Percentiles rank a stretch among this genome's conserved stretches.
phyloP scores from a whole-genome alignment of 2,888 invertebrate species.

The Nipponacmea schrenckii region DNA sequence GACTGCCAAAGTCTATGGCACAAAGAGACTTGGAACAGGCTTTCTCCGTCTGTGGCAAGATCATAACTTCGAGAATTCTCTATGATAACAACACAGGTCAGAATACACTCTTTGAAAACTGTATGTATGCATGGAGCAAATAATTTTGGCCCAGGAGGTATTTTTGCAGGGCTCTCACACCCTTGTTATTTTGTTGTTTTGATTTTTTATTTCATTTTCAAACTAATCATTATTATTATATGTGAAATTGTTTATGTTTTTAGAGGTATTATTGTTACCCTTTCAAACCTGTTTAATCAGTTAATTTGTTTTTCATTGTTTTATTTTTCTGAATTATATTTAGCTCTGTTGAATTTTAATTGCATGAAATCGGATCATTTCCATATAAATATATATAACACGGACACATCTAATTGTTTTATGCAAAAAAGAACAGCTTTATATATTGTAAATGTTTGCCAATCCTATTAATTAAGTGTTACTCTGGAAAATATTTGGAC shows the following conservation, averaged over 20 bases:
- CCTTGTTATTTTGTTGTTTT: slow-evolving; percentile 8
- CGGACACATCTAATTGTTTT: too few species aligned
- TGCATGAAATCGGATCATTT: too few species aligned
- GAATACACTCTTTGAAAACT: slow-evolving; percentile 22
- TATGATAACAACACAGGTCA: slow-evolving; percentile 68
- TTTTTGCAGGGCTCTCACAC: slow-evolving; percentile 3
- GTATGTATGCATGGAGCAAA: slow-evolving; percentile 30
- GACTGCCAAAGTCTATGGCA: slow-evolving; percentile 67
- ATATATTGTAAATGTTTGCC: too few species aligned
- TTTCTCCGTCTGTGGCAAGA: slow-evolving; percentile 68
- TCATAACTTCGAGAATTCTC: slow-evolving; percentile 69
- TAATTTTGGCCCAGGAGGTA: background rate
- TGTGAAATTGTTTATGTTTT: background rate
- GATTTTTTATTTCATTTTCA: background rate
- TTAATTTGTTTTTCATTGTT: background rate
- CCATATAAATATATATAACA: too few species aligned
- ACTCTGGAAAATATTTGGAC: too few species aligned
- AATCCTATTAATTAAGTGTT: too few species aligned
- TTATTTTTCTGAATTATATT: too few species aligned
- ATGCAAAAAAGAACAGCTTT: too few species aligned
- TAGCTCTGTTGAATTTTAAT: too few species aligned
- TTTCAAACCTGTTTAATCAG: background rate
- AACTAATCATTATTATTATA: slow-evolving; percentile 1
- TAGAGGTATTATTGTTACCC: slow-evolving; percentile 9
- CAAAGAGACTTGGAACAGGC: slow-evolving; percentile 68